Evolutionary conservation across 2,888 invertebrate species (phyloP).

Genomic region (Chaitophorus viminalis): DNA sequence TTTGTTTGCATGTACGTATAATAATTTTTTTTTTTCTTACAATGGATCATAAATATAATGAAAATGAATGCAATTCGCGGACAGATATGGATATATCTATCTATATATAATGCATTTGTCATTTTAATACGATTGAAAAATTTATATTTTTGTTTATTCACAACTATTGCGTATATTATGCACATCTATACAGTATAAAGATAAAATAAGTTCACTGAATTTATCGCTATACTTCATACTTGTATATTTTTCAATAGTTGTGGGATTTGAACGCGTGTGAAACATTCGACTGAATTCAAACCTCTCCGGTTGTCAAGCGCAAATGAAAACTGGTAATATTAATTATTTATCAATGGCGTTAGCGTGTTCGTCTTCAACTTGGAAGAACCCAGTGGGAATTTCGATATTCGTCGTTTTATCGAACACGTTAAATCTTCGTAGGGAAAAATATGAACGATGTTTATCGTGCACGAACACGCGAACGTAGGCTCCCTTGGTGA

Average conservation of each 20-base stretch:
- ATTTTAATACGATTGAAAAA: no score
- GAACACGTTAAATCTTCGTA: neutral
- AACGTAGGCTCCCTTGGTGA: slow-evolving; percentile 31
- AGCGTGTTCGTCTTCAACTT: neutral
- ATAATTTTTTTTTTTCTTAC: no score
- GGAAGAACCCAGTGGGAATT: slow-evolving; percentile 22
- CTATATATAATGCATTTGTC: no score
- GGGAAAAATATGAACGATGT: slow-evolving; percentile 36
- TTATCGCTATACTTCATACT: no score
- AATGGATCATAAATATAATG: no score
- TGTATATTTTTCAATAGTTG: neutral
- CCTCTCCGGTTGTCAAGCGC: neutral
- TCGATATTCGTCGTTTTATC: slow-evolving; percentile 11
- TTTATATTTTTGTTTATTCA: no score
- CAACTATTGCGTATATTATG: no score
- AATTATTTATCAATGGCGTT: slow-evolving; percentile 14
- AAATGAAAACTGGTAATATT: slow-evolving; percentile 23
- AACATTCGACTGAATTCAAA: neutral
- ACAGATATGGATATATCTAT: no score
- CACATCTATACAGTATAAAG: no score
- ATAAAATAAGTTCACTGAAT: no score
- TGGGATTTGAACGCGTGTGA: neutral
- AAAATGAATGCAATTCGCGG: no score
- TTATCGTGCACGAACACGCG: slow-evolving; percentile 49
- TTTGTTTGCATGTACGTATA: no score